phyloP scores from a whole-genome alignment of 2,113 vertebrate species.

The Bos taurus region ARS-UCD2.0 NC_037357.1:7482501-7483000 shows the following conservation, averaged over 20 bases:
- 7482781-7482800: slow-evolving; percentile 41
- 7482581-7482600: neutral
- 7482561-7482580: neutral
- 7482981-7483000: neutral
- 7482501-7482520: neutral
- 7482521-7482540: neutral
- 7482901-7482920: slow-evolving; percentile 14
- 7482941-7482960: neutral
- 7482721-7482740: slow-evolving; percentile 30
- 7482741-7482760: neutral
- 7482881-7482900: slow-evolving; percentile 31
- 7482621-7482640: neutral
- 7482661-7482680: neutral
- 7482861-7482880: slow-evolving; percentile 45
- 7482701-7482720: slow-evolving; percentile 16
- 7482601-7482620: neutral
- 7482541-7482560: neutral
- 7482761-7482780: slow-evolving; percentile 24
- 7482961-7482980: neutral
- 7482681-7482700: neutral
- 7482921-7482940: slow-evolving; percentile 1
- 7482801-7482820: slow-evolving; percentile 49
- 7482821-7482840: slow-evolving; percentile 23
- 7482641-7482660: neutral
- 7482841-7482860: slow-evolving; percentile 43